Conservation (phyloP, 2,888 invertebrate species). For the Bombyx huttoni region DNA sequence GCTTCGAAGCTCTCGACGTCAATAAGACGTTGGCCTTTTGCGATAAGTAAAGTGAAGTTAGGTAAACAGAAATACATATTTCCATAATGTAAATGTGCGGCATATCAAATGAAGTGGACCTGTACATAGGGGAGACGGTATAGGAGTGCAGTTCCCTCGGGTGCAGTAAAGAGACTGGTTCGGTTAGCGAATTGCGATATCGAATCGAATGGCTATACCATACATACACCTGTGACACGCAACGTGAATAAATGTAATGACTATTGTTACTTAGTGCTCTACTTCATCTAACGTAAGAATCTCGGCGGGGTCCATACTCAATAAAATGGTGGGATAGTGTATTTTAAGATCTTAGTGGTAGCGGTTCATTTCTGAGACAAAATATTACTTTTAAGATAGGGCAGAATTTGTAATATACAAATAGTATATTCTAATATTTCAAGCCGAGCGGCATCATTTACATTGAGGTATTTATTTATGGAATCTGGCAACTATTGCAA, state of each 20-base stretch:
- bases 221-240: slow-evolving; percentile 32
- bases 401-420: too few relatives aligned
- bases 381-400: too few relatives aligned
- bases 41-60: not conserved
- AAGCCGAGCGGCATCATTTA: too few relatives aligned
- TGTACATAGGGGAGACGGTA: slow-evolving; percentile 15
- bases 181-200: slow-evolving; percentile 32
- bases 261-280: not conserved
- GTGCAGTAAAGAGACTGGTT: slow-evolving; percentile 38
- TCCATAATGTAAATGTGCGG: not conserved
- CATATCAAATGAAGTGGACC: slow-evolving; percentile 3
- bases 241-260: slow-evolving; percentile 5
- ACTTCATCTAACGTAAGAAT: too few relatives aligned
- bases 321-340: too few relatives aligned
- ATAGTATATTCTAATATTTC: too few relatives aligned
- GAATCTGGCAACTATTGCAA: too few relatives aligned
- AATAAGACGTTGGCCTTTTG: not conserved
- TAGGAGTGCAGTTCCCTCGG: slow-evolving; percentile 31
- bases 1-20: not conserved
- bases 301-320: too few relatives aligned
- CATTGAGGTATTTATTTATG: too few relatives aligned
- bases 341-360: too few relatives aligned
- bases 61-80: not conserved
- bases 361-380: too few relatives aligned
- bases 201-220: slow-evolving; percentile 8